Evolutionary conservation across 2,797 vertebrate species (phyloP), one percentile per base, ranked within the genome.

Genomic region (Epinephelus malabaricus): DNA sequence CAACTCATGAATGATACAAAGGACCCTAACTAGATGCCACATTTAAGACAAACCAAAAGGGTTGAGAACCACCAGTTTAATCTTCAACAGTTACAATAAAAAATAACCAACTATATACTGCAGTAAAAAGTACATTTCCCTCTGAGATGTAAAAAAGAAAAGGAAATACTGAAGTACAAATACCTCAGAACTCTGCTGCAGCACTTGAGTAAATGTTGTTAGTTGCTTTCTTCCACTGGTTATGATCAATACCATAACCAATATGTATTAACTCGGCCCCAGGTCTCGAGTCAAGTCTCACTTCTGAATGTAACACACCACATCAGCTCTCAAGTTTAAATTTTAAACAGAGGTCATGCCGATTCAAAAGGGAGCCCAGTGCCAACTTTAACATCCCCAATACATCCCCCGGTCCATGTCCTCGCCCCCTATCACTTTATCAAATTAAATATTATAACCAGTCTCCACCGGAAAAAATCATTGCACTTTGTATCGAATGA

Each of bases 401-500:
- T 27, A 58, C 38, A 23, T 12, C 43, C 5, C 47, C 14, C 58
- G n/a, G 50, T 43, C 46, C 8, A 6, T 34, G 47, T 43, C 51
- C 4, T 73, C 1, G 8, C 2, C 15, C 23, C 17, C 3, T 49
- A 30, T 65, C 21, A 30, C 11, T 49, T 69, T 4, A 63, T 61
- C 67, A 60, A 72, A 86, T 66, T 30, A 60, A 78, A 81, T 68
- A 61, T 72, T n/a, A 51, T 23, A 69, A 27, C 9, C 27, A 23
- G 66, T 60, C 47, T 78, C 27, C 25, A 19, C 50, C 71, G 25
- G 30, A n/a, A 15, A 56, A n/a, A 50, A 50, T 23, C 34, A 30
- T 50, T 88, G 81, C 40, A 83, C 87, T 85, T 89, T 87, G 77
- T 60, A 78, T 75, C 76, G 65, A 23, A 84, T 74, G 45, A 19